Base-by-base conservation (phyloP, 2,888 invertebrate species). In the Melieria omissa region DNA sequence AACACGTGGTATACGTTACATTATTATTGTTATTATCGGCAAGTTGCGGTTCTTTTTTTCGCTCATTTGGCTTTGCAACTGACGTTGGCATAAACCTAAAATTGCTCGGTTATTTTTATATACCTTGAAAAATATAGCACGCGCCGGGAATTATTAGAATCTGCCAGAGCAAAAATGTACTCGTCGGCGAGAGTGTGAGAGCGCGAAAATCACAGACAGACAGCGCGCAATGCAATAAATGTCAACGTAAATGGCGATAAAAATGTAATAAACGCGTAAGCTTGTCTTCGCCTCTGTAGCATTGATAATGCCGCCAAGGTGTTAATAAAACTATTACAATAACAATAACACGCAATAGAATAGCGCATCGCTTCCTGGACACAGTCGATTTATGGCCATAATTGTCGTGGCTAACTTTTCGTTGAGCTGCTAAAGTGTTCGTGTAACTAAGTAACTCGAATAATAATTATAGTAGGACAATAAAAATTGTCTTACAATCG, bases 181-280 rank as follows among this genome's bases (percentile, higher is more conserved):
- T 16, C 16, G 14, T 42, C 4, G 5, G 9, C 10, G 46, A 46
- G 7, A 6, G 8, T 29, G 41, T 52, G 49, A 41, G 57, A 57
- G 52, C 49, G 67, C 60, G 61, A 60, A 58, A 67, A 67, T 60
- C 52, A 44, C 14, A 49, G 49, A 67, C 61, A 60, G 60, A 9
- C n/a, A n/a, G 42, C 47, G 49, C 29, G 49, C 46, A 65, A 57
- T 29, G 77, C 77, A 74, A 81, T 82, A 81, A 82, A 81, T 83
- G 81, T 82, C 81, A 78, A 74, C 74, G 74, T 74, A 78, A 79
- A 78, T 79, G 83, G 79, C 76, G 78, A 78, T 81, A 78, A 81
- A 81, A 82, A 80, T 77, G 75, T 80, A 81, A 78, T 78, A 79
- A 77, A 77, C 77, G 77, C 70, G 41, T 66, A 44, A 46, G 71